Conservation (phyloP, 2,113 vertebrate genomes). For the Garra rufa region DNA sequence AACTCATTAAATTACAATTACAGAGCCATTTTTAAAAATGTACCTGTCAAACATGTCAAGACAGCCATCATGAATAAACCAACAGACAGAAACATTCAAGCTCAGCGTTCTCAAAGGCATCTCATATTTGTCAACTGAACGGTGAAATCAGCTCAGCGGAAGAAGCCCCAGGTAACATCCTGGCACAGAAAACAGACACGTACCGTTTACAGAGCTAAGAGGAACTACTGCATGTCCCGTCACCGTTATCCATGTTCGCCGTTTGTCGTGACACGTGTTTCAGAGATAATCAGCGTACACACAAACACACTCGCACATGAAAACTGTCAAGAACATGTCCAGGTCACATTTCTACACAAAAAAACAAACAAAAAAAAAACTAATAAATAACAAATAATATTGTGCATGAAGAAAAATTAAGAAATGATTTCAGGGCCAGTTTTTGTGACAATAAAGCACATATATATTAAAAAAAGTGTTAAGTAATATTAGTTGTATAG, state of each 20-base stretch:
- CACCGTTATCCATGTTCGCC: background rate
- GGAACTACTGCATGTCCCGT: background rate
- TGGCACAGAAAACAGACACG: background rate
- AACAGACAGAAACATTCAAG: background rate
- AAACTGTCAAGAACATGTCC: background rate
- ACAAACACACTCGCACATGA: background rate
- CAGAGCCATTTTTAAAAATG: slow-evolving; percentile 28
- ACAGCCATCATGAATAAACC: slow-evolving; percentile 39
- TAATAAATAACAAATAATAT: background rate
- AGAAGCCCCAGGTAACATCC: background rate
- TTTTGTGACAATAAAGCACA: background rate
- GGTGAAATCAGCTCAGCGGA: background rate
- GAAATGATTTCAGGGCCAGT: background rate
- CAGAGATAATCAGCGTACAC: background rate
- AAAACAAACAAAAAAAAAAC: too few relatives aligned
- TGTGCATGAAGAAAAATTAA: background rate
- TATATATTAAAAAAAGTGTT: too few relatives aligned
- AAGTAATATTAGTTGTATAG: too few relatives aligned
- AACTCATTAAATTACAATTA: slow-evolving; percentile 56
- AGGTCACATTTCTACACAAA: background rate
- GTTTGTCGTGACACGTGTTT: background rate
- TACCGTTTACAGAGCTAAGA: background rate
- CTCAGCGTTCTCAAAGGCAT: slow-evolving; percentile 11
- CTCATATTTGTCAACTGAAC: background rate
- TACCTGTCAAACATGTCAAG: slow-evolving; percentile 71